phyloP scores from a whole-genome alignment of 2,888 invertebrate genomes.

The Theretra japonica region DNA sequence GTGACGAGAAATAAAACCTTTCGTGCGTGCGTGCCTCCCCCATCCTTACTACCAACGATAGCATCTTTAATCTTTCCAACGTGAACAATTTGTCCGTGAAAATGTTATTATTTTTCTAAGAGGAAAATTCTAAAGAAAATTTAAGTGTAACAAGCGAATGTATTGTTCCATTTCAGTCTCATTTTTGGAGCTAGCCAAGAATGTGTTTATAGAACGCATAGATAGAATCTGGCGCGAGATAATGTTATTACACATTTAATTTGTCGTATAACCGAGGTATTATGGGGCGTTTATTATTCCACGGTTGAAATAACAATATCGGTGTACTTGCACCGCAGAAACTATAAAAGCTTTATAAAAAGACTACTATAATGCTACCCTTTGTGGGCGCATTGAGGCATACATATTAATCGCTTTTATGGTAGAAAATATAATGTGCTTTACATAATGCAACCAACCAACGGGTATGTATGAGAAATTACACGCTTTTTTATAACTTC shows the following conservation, averaged over 20 bases:
- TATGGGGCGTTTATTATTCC: constrained; percentile 30
- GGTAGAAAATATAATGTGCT: constrained; percentile 55
- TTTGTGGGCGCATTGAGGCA: constrained; percentile 70
- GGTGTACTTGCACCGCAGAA: constrained; percentile 40
- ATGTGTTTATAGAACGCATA: neutral
- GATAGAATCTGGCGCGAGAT: neutral
- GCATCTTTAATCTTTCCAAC: constrained; percentile 58
- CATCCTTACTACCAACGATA: constrained; percentile 46
- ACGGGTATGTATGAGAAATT: constrained; percentile 15
- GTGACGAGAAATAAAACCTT: constrained; percentile 38
- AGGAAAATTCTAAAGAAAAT: constrained; percentile 5
- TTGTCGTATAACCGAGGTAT: neutral
- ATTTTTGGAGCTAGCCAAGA: neutral
- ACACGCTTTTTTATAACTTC: neutral
- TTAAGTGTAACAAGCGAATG: neutral
- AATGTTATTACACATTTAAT: neutral
- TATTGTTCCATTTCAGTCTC: neutral
- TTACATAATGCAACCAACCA: constrained; percentile 26
- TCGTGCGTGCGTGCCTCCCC: constrained; percentile 51
- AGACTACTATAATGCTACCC: constrained; percentile 54
- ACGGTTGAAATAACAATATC: constrained; percentile 63
- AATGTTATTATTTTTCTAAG: constrained; percentile 32
- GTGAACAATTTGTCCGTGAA: constrained; percentile 38
- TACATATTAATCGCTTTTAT: constrained; percentile 65
- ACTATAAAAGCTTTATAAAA: constrained; percentile 65